Conservation (phyloP, 2,888 invertebrate species). For the Dendrolimus pini region DNA sequence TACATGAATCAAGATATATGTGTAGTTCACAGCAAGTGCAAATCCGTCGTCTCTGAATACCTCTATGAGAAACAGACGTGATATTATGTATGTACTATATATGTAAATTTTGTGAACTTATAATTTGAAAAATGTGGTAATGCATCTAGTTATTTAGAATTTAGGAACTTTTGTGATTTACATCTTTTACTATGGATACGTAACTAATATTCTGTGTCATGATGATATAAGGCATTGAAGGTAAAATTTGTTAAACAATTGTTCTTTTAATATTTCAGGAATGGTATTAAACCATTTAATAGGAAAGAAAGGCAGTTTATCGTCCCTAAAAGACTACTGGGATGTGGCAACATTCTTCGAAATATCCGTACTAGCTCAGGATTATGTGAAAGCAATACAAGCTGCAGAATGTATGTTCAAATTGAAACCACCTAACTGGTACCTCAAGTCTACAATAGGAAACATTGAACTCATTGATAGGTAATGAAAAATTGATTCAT, state of each 20-base stretch:
- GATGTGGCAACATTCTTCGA: slow-evolving; percentile 99
- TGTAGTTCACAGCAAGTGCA: too few relatives aligned
- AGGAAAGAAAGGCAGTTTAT: slow-evolving; percentile 97
- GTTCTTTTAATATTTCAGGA: slow-evolving; percentile 59
- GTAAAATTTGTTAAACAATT: neutral
- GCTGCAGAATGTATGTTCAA: slow-evolving; percentile 97
- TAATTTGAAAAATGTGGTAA: too few relatives aligned
- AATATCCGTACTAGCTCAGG: slow-evolving; percentile 97
- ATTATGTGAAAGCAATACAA: slow-evolving; percentile 97
- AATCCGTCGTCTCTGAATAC: too few relatives aligned
- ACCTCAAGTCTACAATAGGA: slow-evolving; percentile 97
- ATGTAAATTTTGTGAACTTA: too few relatives aligned
- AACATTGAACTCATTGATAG: slow-evolving; percentile 95
- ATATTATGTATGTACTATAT: too few relatives aligned
- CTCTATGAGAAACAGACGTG: too few relatives aligned
- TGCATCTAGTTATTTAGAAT: too few relatives aligned
- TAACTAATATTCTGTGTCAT: too few relatives aligned
- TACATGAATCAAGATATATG: too few relatives aligned
- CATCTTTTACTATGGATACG: too few relatives aligned
- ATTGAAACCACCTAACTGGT: slow-evolving; percentile 94
- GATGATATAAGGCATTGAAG: too few relatives aligned
- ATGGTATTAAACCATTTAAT: slow-evolving; percentile 97
- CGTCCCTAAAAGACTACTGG: slow-evolving; percentile 97
- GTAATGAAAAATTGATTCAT: slow-evolving; percentile 25
- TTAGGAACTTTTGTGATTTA: too few relatives aligned